These are phyloP conservation scores for Brachyptera risi DNA, from an alignment of 2,888 invertebrate species.

Conservation along the genomic window DNA sequence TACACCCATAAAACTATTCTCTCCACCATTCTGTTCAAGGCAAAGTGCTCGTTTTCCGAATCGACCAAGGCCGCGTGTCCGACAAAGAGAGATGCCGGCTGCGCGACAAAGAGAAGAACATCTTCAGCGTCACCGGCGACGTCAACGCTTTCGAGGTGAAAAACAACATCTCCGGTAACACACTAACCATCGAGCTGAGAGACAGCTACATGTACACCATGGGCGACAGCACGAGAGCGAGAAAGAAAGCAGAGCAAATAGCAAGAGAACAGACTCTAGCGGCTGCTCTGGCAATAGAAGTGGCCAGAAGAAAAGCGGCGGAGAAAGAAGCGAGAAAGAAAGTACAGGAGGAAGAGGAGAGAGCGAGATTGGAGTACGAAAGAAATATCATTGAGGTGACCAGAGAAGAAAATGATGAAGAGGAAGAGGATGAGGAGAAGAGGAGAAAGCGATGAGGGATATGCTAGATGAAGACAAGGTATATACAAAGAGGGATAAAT, in stretches of 20 bases:
- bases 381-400: background rate
- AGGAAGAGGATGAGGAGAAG: background rate
- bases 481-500: too few relatives aligned
- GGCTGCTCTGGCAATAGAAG: too few relatives aligned
- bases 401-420: background rate
- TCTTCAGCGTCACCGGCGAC: background rate
- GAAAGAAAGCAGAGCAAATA: background rate
- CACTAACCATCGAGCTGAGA: background rate
- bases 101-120: background rate
- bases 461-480: background rate
- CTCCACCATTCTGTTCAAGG: too few relatives aligned
- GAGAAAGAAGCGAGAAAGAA: background rate
- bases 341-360: background rate
- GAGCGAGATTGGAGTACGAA: background rate
- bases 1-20: too few relatives aligned
- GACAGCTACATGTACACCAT: constrained; percentile 2
- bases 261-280: too few relatives aligned
- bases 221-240: background rate
- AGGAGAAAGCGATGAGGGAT: background rate
- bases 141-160: constrained; percentile 1
- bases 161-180: constrained; percentile 2
- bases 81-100: background rate
- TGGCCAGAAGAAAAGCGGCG: background rate
- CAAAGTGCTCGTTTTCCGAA: background rate
- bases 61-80: background rate